Evolutionary conservation across 2,888 invertebrate species (phyloP), one percentile per base, ranked within the genome.

Genomic region (Cyrtodaria siliqua): DNA sequence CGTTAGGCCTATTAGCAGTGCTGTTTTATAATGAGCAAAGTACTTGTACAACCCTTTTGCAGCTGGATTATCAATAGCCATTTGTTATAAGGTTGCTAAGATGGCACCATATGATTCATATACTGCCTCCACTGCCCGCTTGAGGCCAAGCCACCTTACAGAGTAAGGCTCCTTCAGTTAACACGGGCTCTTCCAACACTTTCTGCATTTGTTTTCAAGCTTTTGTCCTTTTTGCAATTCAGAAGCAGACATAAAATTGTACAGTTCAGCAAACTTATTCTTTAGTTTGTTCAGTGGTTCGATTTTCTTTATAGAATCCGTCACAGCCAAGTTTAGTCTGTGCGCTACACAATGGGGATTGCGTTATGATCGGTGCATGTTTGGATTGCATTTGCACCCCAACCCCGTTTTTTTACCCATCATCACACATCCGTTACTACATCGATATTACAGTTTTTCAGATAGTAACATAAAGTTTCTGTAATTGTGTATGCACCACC

Each of bases 101-200:
- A 49, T 18, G 8, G 49, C 8, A 49, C 49, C n/a, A 42, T 69
- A 72, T 9, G 57, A 44, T n/a, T 66, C 56, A 53, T 27, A 78
- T 0, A 73, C 83, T 23, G 77, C 74, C n/a, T 53, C 59, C 12
- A 75, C 78, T 18, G 83, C 74, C 50, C 55, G 42, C 33, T 44
- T 53, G 18, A 78, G 40, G 0, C 75, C 77, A 1, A 78, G 23
- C 80, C 83, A 83, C 18, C 71, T 38, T 4, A n/a, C n/a, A n/a
- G n/a, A n/a, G n/a, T n/a, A n/a, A n/a, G n/a, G n/a, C n/a, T n/a
- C n/a, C n/a, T n/a, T n/a, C n/a, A n/a, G n/a, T n/a, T n/a, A n/a
- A n/a, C n/a, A n/a, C 50, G 42, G 82, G 69, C 47, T 79, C 75
- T 40, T 73, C 23, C n/a, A 80, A 18, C 12, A 80, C n/a, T 12